phyloP scores from a whole-genome alignment of 2,797 vertebrate genomes.

The Champsocephalus esox region DNA sequence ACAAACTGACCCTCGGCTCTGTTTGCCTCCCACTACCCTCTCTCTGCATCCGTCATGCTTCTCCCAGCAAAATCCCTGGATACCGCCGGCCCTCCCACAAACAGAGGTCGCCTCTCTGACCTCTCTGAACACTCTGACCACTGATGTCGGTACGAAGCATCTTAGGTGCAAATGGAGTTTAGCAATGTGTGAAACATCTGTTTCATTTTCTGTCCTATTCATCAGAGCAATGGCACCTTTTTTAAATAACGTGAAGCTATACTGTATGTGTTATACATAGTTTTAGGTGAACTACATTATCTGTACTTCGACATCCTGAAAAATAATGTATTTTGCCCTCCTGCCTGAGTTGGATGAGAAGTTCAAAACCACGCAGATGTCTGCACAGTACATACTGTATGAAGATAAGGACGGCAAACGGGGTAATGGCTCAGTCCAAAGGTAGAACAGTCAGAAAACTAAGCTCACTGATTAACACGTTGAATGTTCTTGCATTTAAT shows the following conservation, averaged over 20 bases:
- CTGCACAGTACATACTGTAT: no score
- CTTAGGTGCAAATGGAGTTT: conserved; percentile 19
- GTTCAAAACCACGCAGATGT: no score
- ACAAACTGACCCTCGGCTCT: conserved; percentile 74
- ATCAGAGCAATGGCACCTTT: background rate
- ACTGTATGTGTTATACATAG: no score
- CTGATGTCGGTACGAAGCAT: conserved; percentile 33
- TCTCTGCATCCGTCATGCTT: conserved; percentile 46
- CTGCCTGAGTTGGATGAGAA: no score
- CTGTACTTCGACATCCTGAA: no score
- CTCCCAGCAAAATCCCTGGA: conserved; percentile 64
- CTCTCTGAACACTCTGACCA: conserved; percentile 31
- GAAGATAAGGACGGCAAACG: no score
- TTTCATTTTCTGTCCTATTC: conserved; percentile 2
- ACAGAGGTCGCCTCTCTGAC: conserved; percentile 47
- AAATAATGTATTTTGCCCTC: no score
- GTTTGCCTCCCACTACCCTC: conserved; percentile 72
- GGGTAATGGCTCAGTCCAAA: no score
- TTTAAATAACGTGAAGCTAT: background rate
- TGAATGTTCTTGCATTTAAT: no score
- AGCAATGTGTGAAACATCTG: conserved; percentile 35
- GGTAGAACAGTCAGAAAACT: no score
- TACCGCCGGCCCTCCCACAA: conserved; percentile 47
- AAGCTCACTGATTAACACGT: no score
- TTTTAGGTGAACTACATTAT: no score